Base-by-base conservation (phyloP, 2,113 vertebrate genomes). In the Ailuropoda melanoleuca region DNA sequence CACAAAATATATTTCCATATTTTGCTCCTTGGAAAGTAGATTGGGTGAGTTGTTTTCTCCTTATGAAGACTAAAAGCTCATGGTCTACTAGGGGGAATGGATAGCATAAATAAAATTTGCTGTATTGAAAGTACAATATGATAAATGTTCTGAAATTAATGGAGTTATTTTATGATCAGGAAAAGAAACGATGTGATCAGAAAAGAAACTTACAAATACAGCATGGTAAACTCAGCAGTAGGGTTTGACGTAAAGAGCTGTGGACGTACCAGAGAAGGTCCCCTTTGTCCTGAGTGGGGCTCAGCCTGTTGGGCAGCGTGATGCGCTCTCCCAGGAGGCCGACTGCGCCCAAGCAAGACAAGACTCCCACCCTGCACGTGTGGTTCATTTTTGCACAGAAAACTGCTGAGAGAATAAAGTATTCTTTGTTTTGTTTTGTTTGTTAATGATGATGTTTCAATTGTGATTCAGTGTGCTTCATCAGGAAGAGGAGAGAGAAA, bases 351-450 rank as follows among this genome's bases (percentile, higher is more conserved):
- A 1, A 1, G 53, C 19, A 23, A 6, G n/a, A 14, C 1, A 14
- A n/a, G 50, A 10, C n/a, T 29, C 50, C 23, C n/a, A 53, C 48
- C 84, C 55, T 26, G 19, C 6, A 8, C 15, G 14, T 17, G 31
- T 17, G 7, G 24, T 64, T 77, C 8, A 0, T 39, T 8, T 2
- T 3, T 34, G 39, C 17, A 18, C 13, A 43, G 55, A 68, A 68
- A 60, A 39, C 53, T 68, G 18, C 70, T 12, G 14, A 64, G 68
- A 56, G 31, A 97, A 97, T 96, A 96, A 97, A 97, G 80, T 14
- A 6, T 12, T 24, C 8, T 39, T 19, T 34, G 55, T 88, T 83
- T 96, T 83, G 72, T 74, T 74, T 74, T 77, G 74, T 31, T 66
- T 8, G 68, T 78, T 78, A 34, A 78, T 92, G 21, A 34, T 88